phyloP scores from a whole-genome alignment of 2,113 vertebrate genomes.

The Phocoena phocoena region DNA sequence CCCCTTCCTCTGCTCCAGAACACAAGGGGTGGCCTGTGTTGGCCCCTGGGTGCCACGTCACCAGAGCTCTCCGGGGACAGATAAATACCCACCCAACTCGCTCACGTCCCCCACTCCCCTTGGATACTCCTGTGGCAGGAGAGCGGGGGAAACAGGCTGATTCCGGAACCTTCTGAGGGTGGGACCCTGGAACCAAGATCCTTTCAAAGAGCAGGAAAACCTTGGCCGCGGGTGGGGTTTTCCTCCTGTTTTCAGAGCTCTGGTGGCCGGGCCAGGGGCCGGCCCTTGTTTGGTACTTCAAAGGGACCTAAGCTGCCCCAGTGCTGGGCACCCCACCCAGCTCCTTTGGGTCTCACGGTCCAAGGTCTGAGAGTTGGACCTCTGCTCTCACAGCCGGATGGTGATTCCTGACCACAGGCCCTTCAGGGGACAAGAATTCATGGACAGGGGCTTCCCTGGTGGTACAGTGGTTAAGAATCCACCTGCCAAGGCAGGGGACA shows the following conservation, averaged over 20 bases:
- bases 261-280: accelerated
- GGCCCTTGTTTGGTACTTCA: background rate
- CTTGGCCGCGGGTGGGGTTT: background rate
- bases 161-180: background rate
- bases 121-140: background rate
- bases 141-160: background rate
- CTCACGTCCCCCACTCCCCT: background rate
- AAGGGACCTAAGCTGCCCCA: background rate
- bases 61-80: background rate
- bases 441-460: background rate
- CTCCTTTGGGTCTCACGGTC: accelerated
- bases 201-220: constrained; percentile 51
- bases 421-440: background rate
- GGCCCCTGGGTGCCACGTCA: background rate
- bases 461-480: too few relatives aligned
- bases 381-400: background rate
- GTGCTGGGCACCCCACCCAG: background rate
- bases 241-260: background rate
- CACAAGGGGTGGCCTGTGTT: accelerated
- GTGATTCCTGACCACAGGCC: background rate
- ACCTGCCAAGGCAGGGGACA: too few relatives aligned
- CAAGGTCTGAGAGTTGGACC: too few relatives aligned
- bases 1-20: background rate
- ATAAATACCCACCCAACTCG: background rate
- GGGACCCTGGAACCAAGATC: background rate